phyloP scores from a whole-genome alignment of 2,113 vertebrate species.

The Pholis gunnellus region DNA sequence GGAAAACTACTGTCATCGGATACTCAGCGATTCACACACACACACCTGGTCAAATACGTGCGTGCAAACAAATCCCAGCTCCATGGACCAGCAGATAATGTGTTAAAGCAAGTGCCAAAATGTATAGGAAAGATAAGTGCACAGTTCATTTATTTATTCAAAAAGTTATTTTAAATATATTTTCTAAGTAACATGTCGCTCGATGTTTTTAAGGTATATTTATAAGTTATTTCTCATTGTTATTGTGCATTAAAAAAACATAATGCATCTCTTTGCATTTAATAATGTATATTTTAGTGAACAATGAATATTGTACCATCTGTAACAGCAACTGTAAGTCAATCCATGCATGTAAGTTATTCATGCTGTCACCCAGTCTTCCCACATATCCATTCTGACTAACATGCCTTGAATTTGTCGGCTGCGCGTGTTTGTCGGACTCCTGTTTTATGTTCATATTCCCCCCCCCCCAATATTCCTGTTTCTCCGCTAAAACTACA shows the following conservation, averaged over 20 bases:
- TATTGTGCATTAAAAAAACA: constrained; percentile 27
- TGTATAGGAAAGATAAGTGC: neutral
- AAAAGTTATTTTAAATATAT: neutral
- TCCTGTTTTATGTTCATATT: constrained; percentile 36
- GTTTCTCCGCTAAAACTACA: constrained; percentile 21
- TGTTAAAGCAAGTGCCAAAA: neutral
- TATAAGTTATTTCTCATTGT: neutral
- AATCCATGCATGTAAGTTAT: constrained; percentile 78
- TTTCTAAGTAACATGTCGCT: neutral
- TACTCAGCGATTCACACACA: neutral
- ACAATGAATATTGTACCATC: constrained; percentile 59
- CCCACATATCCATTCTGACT: constrained; percentile 67
- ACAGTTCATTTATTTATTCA: neutral
- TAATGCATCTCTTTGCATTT: constrained; percentile 36
- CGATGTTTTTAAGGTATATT: neutral
- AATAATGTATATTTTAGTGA: constrained; percentile 44
- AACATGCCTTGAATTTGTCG: constrained; percentile 51
- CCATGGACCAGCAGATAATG: neutral
- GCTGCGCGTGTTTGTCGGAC: constrained; percentile 49
- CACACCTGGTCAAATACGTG: constrained; percentile 9
- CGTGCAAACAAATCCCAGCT: neutral
- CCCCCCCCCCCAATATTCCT: neutral
- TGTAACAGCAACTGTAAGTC: constrained; percentile 66
- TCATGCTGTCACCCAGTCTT: constrained; percentile 68
- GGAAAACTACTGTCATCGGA: neutral